Percentiles rank a stretch among this genome's conserved stretches.
Evolutionary conservation across 1,140 invertebrate species (phyloP).

Genomic region (Eumaeus atala): DNA sequence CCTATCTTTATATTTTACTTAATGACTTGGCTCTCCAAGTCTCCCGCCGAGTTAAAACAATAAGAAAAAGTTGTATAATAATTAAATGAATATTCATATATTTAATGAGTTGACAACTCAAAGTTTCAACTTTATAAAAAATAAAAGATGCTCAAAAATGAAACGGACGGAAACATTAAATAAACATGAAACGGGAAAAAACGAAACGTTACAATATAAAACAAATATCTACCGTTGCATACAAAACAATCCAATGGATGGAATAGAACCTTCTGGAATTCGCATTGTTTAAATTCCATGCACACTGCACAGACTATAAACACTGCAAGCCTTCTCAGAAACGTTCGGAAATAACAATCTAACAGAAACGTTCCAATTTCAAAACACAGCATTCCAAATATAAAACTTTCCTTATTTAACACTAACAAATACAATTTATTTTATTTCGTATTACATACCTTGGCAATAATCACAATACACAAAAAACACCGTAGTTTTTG

Average conservation of each 20-base stretch:
- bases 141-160: no score
- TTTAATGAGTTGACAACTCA: no score
- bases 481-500: neutral
- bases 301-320: neutral
- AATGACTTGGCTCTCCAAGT: no score
- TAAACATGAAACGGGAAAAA: neutral
- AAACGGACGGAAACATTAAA: no score
- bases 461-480: neutral
- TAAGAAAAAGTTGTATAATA: no score
- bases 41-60: no score
- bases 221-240: neutral
- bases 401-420: neutral
- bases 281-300: neutral
- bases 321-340: no score
- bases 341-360: no score
- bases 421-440: neutral
- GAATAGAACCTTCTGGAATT: slow-evolving; percentile 9
- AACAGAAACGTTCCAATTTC: slow-evolving; percentile 1
- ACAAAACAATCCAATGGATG: slow-evolving; percentile 1
- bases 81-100: no score
- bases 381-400: neutral
- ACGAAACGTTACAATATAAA: neutral
- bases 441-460: neutral
- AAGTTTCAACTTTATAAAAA: no score
- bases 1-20: no score